These are phyloP conservation scores for Leptopilina drosophilae DNA, from an alignment of 2,888 invertebrate genomes.

Conservation along the genomic window DNA sequence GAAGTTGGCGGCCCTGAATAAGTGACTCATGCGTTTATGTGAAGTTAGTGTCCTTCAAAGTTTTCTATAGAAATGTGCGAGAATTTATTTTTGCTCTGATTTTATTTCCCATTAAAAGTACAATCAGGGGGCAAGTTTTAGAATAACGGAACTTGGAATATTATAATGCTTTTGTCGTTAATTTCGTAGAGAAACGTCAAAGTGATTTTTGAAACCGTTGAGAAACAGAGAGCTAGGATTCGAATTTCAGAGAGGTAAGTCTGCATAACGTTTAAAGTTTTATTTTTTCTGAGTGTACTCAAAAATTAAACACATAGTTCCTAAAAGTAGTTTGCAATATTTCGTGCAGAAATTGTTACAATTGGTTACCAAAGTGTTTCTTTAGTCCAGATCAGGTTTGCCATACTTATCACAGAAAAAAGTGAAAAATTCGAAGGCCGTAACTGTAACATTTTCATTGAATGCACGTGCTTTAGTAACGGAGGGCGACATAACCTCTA, in stretches of 20 bases:
- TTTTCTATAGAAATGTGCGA: background rate
- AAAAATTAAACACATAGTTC: no score
- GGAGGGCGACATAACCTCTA: no score
- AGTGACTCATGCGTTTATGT: background rate
- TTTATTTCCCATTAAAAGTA: constrained; percentile 2
- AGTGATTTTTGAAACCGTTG: constrained; percentile 28
- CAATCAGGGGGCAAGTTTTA: background rate
- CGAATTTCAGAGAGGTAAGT: constrained; percentile 17
- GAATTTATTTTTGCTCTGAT: background rate
- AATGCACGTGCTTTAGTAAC: no score
- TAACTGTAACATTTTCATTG: no score
- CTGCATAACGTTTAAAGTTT: background rate
- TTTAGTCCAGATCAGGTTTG: no score
- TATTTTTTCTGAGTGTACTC: background rate
- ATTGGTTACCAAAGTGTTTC: no score
- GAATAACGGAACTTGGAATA: background rate
- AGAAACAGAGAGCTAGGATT: constrained; percentile 1
- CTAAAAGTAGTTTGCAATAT: no score
- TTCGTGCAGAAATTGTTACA: no score
- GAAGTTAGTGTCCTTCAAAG: constrained; percentile 22
- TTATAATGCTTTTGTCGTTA: background rate
- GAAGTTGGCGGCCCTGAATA: constrained; percentile 8
- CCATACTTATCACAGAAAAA: no score
- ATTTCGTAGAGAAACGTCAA: constrained; percentile 1
- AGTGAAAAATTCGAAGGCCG: background rate